Conservation (phyloP, 2,797 vertebrate genomes). For the Spinus pinus region DNA sequence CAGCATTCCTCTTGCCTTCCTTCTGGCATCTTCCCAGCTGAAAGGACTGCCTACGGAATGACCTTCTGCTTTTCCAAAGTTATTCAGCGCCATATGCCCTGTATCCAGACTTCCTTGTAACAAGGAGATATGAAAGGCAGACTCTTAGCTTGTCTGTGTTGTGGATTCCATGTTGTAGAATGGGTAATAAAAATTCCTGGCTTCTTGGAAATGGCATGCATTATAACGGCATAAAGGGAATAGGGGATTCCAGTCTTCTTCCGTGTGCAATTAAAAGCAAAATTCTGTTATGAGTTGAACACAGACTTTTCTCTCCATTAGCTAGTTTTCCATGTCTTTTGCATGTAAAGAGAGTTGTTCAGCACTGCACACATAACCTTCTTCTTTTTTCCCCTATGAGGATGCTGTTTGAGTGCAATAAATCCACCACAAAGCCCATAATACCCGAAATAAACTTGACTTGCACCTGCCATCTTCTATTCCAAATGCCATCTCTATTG, state of each 20-base stretch:
- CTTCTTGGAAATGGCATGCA: neutral
- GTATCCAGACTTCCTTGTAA: neutral
- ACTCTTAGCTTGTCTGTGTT: neutral
- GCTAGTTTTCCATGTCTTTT: neutral
- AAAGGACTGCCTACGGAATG: neutral
- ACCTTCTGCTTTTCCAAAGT: neutral
- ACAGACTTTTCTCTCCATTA: neutral
- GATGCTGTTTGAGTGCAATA: neutral
- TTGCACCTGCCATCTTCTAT: neutral
- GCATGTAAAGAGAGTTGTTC: neutral
- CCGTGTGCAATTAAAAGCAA: neutral
- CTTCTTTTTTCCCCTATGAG: neutral
- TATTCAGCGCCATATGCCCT: neutral
- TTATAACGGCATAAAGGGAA: neutral
- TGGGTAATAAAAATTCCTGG: neutral
- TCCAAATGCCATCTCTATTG: neutral
- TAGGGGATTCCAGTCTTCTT: neutral
- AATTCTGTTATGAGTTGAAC: neutral
- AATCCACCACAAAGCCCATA: neutral
- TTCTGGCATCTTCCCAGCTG: neutral
- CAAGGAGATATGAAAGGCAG: neutral
- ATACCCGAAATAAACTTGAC: constrained; percentile 14
- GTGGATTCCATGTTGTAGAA: neutral
- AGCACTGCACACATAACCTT: neutral
- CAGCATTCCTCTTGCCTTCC: neutral